Base-by-base conservation (phyloP, 2,888 invertebrate species). In the Cryptops parisi region DNA sequence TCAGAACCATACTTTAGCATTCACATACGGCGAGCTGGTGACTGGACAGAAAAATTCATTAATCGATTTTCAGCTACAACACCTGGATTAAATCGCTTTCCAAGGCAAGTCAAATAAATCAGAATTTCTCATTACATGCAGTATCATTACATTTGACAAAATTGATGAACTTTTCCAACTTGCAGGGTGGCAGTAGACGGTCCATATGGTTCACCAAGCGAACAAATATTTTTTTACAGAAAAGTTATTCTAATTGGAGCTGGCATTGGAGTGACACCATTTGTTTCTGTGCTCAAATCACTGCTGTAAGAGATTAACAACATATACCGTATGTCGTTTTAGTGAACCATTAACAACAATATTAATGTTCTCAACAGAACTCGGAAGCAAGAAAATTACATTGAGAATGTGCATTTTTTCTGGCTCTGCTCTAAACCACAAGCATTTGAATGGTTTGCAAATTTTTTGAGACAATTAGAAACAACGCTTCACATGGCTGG, bases 401-500 rank as follows among this genome's bases (percentile, higher is more conserved):
- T 48, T 15, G 19, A 41, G 19, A 39, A 40, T n/a, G n/a, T 50
- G 40, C 50, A 50, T 17, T 41, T 50, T 24, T 50, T 25, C 41
- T 50, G 50, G 50, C 50, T 50, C 24, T 50, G 50, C 21, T 33
- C 50, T 5, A 43, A 50, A 17, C 50, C 50, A n/a, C 50, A 43
- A n/a, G 23, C 23, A 9, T 50, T 40, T 17, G 50, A 50, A 43
- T 50, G 50, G 50, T 50, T 50, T 50, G 50, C 50, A 5, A 24
- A 50, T 17, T 23, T 50, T 24, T 25, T 50, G 6, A 12, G 23
- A 9, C 24, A 38, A 2, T 25, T 50, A 9, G 50, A 50, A 25
- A 24, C 21, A 17, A 23, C 24, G n/a, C 25, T 50, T n/a, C 24
- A 22, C 15, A 19, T 25, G n/a, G 12, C n/a, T 3, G 50, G 41